Conservation (phyloP, 2,888 invertebrate genomes). For the Strigamia crassipes region DNA sequence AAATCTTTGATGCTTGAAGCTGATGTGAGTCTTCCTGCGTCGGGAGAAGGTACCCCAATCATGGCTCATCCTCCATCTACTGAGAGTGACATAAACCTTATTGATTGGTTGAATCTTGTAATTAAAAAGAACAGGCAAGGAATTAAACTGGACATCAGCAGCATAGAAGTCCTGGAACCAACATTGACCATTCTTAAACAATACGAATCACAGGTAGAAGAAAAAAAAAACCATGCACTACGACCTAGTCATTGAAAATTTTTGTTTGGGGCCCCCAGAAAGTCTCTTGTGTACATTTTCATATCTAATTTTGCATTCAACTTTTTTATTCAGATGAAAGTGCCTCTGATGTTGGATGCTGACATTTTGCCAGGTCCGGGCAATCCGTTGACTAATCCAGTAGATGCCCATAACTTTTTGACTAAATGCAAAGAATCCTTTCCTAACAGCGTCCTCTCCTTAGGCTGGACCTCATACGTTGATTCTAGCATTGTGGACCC, state of each 20-base stretch:
- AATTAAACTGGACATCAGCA: constrained; percentile 86
- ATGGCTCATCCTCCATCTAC: constrained; percentile 84
- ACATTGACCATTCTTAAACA: constrained; percentile 57
- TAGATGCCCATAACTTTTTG: constrained; percentile 71
- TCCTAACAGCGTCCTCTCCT: constrained; percentile 71
- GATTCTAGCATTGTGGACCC: constrained; percentile 49
- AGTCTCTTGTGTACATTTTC: too few relatives aligned
- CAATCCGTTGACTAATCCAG: constrained; percentile 65
- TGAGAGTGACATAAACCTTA: constrained; percentile 70
- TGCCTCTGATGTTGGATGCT: constrained; percentile 85
- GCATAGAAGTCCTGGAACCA: constrained; percentile 69
- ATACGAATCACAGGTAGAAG: constrained; percentile 51
- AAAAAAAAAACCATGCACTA: neutral
- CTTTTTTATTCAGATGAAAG: constrained; percentile 64
- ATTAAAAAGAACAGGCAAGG: constrained; percentile 67
- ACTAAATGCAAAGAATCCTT: constrained; percentile 64
- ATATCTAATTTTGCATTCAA: neutral
- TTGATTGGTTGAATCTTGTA: constrained; percentile 70
- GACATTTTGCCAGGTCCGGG: constrained; percentile 81
- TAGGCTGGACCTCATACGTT: constrained; percentile 80
- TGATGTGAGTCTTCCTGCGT: constrained; percentile 65
- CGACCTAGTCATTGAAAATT: too few relatives aligned
- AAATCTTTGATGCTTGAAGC: constrained; percentile 81
- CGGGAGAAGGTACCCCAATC: constrained; percentile 68
- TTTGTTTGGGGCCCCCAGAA: too few relatives aligned